Evolutionary conservation across 2,113 vertebrate species (phyloP), one percentile per base, ranked within the genome.

Genomic region (Recurvirostra avosetta): DNA sequence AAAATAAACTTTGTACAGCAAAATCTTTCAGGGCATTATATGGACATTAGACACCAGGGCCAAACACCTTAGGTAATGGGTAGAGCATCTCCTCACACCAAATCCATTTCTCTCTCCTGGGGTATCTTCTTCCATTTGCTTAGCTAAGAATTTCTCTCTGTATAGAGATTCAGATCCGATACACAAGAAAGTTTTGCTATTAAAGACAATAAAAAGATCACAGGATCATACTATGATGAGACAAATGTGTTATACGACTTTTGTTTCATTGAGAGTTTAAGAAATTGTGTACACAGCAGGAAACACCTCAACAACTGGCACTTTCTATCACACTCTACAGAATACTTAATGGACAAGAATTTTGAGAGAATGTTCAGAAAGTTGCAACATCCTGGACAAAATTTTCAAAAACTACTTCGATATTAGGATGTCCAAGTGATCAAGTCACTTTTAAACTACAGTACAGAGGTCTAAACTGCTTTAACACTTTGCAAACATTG

Each of bases 81-180:
- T 94, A 96, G 93, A 91, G 87, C 84, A 97, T 92, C 90, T 96
- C 93, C 96, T 96, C 95, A 96, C 92, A 96, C 88, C 94, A 96
- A 94, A 93, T 90, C 94, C 78, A 96, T 94, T 95, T 96, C 67
- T 96, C 72, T 95, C 79, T 95, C 90, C 58, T 93, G 93, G 78
- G 73, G 71, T 81, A 95, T 87, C 93, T 97, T 96, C 90, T 94
- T 97, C 89, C 80, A 92, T 94, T 97, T 95, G 92, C 80, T 96
- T 95, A 97, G 91, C 84, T 97, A 94, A 94, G 86, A 96, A 95
- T 94, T 95, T 97, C 91, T 95, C 91, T 96, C 95, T 94, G 93
- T 96, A 94, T 15, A 94, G 86, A 97, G 90, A 95, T 93, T 96
- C 90, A 97, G 94, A 97, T 91, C 76, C 36, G 12, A 91, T 90